Evolutionary conservation across 1,140 invertebrate genomes (phyloP).

Genomic region (Eriocheir sinensis): DNA sequence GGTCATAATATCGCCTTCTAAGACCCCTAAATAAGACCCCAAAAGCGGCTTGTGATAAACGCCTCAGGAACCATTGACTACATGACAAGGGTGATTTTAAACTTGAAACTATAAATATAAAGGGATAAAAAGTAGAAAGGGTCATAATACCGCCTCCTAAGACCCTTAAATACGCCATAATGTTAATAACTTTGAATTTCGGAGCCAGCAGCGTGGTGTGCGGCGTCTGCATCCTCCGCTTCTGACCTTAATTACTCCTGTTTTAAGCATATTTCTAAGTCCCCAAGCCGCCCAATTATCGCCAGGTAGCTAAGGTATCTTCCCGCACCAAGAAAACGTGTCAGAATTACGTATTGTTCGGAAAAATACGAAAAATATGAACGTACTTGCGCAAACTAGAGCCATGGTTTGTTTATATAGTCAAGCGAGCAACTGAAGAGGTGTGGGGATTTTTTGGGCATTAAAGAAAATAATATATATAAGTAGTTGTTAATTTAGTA

Average conservation of each 20-base stretch:
- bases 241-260: not conserved
- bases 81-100: not conserved
- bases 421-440: constrained; percentile 58
- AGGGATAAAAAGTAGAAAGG: too few relatives aligned
- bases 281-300: not conserved
- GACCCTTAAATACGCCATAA: too few relatives aligned
- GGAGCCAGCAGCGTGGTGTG: not conserved
- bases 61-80: too few relatives aligned
- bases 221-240: not conserved
- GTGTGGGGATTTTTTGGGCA: too few relatives aligned
- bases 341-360: not conserved
- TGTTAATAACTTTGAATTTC: constrained; percentile 44
- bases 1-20: too few relatives aligned
- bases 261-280: not conserved
- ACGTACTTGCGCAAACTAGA: constrained; percentile 78
- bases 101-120: too few relatives aligned
- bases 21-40: too few relatives aligned
- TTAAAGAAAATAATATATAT: too few relatives aligned
- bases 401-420: constrained; percentile 77
- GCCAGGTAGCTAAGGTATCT: not conserved
- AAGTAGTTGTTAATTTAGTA: too few relatives aligned
- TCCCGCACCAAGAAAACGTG: not conserved
- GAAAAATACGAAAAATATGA: constrained; percentile 13
- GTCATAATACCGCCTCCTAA: too few relatives aligned
- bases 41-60: not conserved